Evolutionary conservation across 1,140 invertebrate genomes (phyloP).

Genomic region (Apolygus lucorum): DNA sequence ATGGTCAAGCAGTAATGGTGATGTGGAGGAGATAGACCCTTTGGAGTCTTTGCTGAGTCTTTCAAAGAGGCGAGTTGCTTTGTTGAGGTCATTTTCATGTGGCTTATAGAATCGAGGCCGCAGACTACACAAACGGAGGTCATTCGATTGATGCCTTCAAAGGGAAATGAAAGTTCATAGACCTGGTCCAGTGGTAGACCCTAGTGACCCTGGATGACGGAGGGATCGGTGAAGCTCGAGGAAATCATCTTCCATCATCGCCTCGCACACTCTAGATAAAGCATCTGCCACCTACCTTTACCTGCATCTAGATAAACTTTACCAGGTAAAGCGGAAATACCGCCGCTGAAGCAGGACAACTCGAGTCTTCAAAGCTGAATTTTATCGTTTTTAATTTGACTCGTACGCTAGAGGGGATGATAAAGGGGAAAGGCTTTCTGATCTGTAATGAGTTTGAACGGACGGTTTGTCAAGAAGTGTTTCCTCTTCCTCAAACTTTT

Average conservation of each 20-base stretch:
- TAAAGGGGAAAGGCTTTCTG: background rate
- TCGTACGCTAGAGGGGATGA: slow-evolving; percentile 17
- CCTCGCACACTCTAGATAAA: slow-evolving; percentile 17
- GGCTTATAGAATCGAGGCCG: slow-evolving; percentile 25
- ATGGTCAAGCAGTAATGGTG: slow-evolving; percentile 34
- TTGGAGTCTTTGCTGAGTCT: slow-evolving; percentile 35
- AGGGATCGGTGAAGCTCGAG: slow-evolving; percentile 26
- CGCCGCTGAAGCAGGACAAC: slow-evolving; percentile 12
- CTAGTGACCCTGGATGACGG: slow-evolving; percentile 33
- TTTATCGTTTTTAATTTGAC: too few species aligned
- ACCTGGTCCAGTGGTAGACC: slow-evolving; percentile 31
- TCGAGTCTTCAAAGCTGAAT: slow-evolving; percentile 12
- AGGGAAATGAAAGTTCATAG: slow-evolving; percentile 32
- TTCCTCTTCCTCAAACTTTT: background rate
- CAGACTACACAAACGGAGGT: slow-evolving; percentile 26
- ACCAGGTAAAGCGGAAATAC: slow-evolving; percentile 16
- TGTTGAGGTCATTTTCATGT: slow-evolving; percentile 30
- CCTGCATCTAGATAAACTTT: too few species aligned
- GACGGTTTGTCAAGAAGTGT: background rate
- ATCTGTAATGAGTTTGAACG: background rate
- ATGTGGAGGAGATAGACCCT: slow-evolving; percentile 31
- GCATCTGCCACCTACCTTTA: background rate
- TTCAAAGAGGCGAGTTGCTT: slow-evolving; percentile 32
- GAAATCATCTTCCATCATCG: slow-evolving; percentile 16
- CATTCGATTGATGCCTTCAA: slow-evolving; percentile 30